A percentile compares a stretch with the other conserved stretches of the same genome.
These are phyloP conservation scores for Cephus runcator DNA, from an alignment of 2,888 invertebrate species.

Conservation along the genomic window DNA sequence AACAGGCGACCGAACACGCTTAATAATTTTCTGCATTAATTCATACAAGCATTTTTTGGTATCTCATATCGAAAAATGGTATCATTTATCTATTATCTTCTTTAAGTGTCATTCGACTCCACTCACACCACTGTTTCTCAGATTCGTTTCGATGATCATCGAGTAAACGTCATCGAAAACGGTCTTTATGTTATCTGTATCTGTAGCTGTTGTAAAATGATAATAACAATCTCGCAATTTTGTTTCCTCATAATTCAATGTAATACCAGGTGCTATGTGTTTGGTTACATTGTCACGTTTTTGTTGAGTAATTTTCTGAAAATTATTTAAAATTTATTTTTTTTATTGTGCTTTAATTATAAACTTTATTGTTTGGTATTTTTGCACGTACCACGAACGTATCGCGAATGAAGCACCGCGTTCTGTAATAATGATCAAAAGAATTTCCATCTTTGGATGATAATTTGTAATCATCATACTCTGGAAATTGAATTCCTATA, in stretches of 20 bases:
- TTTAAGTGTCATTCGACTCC: not conserved
- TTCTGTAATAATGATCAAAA: conserved; percentile 74
- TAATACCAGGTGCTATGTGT: conserved; percentile 48
- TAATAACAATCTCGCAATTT: conserved; percentile 73
- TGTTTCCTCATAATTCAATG: conserved; percentile 62
- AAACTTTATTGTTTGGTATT: not conserved
- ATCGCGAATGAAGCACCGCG: conserved; percentile 75
- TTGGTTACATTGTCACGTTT: not conserved
- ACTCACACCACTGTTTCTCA: conserved; percentile 11
- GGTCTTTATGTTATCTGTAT: conserved; percentile 77
- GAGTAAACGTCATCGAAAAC: conserved; percentile 81
- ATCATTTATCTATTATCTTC: not conserved
- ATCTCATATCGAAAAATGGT: not conserved
- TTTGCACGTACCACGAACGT: conserved; percentile 71
- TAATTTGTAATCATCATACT: conserved; percentile 70
- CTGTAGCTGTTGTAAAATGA: conserved; percentile 81
- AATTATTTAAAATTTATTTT: not conserved
- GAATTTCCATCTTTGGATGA: conserved; percentile 65
- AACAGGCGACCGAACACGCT: not conserved
- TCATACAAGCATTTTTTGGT: not conserved
- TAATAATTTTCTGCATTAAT: not conserved
- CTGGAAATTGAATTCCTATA: conserved; percentile 75
- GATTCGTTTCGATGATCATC: conserved; percentile 68
- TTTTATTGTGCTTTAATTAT: not conserved
- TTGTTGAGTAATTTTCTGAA: not conserved